phyloP scores from a whole-genome alignment of 1,140 invertebrate species.

The Scaptodrosophila lebanonensis region DNA sequence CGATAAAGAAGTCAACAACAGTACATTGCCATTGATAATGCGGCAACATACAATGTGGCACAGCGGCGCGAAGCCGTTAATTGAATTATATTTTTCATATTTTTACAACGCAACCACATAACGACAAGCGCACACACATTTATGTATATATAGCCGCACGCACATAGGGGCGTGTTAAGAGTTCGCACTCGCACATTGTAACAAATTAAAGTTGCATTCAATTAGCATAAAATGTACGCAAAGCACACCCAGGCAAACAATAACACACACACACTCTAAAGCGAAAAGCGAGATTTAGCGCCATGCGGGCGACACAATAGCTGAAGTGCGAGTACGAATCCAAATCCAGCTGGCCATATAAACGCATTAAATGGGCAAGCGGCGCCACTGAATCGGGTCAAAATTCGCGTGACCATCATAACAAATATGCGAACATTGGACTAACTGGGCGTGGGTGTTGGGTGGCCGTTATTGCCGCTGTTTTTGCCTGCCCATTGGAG shows the following conservation, averaged over 20 bases:
- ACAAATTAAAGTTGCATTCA: constrained; percentile 61
- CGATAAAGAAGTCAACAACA: constrained; percentile 50
- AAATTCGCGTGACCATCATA: constrained; percentile 64
- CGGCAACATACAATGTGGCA: constrained; percentile 18
- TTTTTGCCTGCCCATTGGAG: constrained; percentile 42
- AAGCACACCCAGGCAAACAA: constrained; percentile 16
- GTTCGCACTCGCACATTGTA: background rate
- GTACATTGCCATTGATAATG: constrained; percentile 38
- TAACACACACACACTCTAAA: constrained; percentile 16
- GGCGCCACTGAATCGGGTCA: constrained; percentile 38
- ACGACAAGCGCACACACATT: no score
- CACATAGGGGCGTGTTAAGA: constrained; percentile 4
- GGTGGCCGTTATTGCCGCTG: constrained; percentile 14
- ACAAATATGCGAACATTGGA: constrained; percentile 21
- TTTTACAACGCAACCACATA: no score
- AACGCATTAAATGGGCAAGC: constrained; percentile 12
- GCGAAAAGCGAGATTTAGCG: constrained; percentile 10
- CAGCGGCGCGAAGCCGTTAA: constrained; percentile 28
- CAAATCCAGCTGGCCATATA: constrained; percentile 28
- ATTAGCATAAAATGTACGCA: constrained; percentile 60
- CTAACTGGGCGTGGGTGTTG: background rate
- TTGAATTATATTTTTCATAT: constrained; percentile 52
- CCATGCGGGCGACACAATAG: constrained; percentile 25
- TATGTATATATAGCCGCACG: no score
- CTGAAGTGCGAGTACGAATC: background rate